These are phyloP conservation scores for Agrenia bidenticulata DNA, from an alignment of 2,888 invertebrate genomes.

Conservation along the genomic window DNA sequence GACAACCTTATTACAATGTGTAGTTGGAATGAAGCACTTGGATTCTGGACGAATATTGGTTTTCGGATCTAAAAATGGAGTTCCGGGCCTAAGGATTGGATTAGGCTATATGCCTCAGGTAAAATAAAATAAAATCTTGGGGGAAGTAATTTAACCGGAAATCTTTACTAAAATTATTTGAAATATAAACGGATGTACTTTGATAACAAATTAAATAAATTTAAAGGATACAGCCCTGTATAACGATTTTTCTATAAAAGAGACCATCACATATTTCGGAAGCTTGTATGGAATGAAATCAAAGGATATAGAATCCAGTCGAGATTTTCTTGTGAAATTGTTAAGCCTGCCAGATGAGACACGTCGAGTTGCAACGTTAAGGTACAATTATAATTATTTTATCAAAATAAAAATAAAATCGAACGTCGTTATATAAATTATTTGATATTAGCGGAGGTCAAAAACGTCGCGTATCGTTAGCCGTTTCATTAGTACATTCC, in stretches of 20 bases:
- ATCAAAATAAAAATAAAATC: background rate
- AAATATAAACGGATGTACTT: background rate
- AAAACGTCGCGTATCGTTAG: constrained; percentile 57
- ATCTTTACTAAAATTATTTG: background rate
- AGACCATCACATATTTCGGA: constrained; percentile 31
- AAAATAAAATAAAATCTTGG: too few relatives aligned
- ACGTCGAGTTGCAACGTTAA: constrained; percentile 16
- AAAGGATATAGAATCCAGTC: constrained; percentile 17
- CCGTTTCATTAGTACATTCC: constrained; percentile 57
- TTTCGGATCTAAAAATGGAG: constrained; percentile 55
- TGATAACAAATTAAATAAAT: too few relatives aligned
- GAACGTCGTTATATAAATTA: background rate
- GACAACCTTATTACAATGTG: constrained; percentile 52
- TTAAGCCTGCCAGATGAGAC: constrained; percentile 20
- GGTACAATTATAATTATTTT: constrained; percentile 10
- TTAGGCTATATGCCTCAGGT: constrained; percentile 58
- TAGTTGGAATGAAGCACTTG: constrained; percentile 56
- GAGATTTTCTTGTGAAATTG: constrained; percentile 13
- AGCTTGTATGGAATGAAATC: constrained; percentile 27
- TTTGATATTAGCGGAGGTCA: constrained; percentile 57
- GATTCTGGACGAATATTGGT: constrained; percentile 56
- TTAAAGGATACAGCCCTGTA: constrained; percentile 38
- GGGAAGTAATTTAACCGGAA: background rate
- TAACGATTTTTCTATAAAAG: constrained; percentile 33
- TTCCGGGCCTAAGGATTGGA: constrained; percentile 58